Conservation (phyloP, 2,113 vertebrate species). For the Chamaetylas fuelleborni region DNA sequence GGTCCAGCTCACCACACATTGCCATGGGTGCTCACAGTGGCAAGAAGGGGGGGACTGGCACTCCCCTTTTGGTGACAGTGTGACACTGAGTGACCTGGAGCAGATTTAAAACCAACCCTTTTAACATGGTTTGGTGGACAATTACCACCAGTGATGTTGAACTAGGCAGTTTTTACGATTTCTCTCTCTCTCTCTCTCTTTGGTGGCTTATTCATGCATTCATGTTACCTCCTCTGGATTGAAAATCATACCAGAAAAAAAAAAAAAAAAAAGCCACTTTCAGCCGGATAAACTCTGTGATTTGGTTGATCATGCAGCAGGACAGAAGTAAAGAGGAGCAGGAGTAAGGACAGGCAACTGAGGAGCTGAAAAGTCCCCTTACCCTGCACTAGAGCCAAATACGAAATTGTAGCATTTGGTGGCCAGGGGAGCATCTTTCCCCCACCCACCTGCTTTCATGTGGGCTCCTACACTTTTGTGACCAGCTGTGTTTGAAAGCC, state of each 20-base stretch:
- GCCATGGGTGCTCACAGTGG: not conserved
- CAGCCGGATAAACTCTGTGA: not conserved
- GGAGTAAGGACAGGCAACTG: not conserved
- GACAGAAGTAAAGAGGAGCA: not conserved
- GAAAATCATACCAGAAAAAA: not conserved
- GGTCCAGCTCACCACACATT: not conserved
- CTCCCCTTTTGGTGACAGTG: not conserved
- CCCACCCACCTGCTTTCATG: accelerated
- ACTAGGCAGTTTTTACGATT: not conserved
- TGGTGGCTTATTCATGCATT: not conserved
- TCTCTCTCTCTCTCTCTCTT: not conserved
- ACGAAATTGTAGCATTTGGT: not conserved
- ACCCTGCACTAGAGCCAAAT: not conserved
- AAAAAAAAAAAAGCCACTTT: not conserved
- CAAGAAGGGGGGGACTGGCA: not conserved
- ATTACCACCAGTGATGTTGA: not conserved
- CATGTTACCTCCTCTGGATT: not conserved
- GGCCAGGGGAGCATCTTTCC: not conserved
- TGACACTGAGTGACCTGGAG: not conserved
- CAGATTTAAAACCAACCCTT: not conserved
- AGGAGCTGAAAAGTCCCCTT: not conserved
- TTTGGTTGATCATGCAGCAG: accelerated
- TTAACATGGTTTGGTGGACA: not conserved
- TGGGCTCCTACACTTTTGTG: not conserved
- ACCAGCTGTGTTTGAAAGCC: not conserved